Evolutionary conservation across 1,140 invertebrate species (phyloP), one percentile per base, ranked within the genome.

Genomic region (Drosophila rufa): DNA sequence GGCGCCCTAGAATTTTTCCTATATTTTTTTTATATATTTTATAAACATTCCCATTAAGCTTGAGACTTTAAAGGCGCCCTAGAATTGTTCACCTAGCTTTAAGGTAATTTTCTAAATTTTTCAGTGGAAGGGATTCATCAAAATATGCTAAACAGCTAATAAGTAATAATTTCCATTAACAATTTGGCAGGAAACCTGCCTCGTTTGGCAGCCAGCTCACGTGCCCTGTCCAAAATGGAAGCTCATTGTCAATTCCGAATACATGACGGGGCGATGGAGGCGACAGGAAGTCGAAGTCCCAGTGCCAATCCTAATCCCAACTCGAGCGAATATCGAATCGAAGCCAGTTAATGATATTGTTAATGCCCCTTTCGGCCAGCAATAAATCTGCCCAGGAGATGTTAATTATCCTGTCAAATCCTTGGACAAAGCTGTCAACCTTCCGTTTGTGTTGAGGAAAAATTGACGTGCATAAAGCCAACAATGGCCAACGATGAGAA

Each of bases 381-480:
- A 58, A 75, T 70, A 75, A 67, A 45, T 48, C 43, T 38, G 36
- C 3, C n/a, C 25, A 22, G 46, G 53, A 40, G 51, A 56, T 73
- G 75, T 71, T 79, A 79, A 79, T 79, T 79, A 79, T 79, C 50
- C 66, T 79, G 76, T 79, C 67, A 71, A 61, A 71, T 71, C 51
- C 47, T 43, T 12, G 7, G 11, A 15, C 33, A 40, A 33, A 33
- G 30, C 33, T 19, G 22, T 25, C 27, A 17, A 4, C 15, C 12
- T 3, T 3, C 22, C 22, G 22, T 25, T 25, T 25, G 22, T 25
- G 22, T 48, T 61, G 51, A 27, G 19, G 57, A 62, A 74, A 73
- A 80, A 80, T 80, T 68, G 76, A 75, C 64, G 51, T 43, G 59
- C 58, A 48, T 42, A 78, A 78, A 53, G 75, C 58, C 66, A 70